Evolutionary conservation across 2,888 invertebrate species (phyloP).

Genomic region (Pachymerium ferrugineum): DNA sequence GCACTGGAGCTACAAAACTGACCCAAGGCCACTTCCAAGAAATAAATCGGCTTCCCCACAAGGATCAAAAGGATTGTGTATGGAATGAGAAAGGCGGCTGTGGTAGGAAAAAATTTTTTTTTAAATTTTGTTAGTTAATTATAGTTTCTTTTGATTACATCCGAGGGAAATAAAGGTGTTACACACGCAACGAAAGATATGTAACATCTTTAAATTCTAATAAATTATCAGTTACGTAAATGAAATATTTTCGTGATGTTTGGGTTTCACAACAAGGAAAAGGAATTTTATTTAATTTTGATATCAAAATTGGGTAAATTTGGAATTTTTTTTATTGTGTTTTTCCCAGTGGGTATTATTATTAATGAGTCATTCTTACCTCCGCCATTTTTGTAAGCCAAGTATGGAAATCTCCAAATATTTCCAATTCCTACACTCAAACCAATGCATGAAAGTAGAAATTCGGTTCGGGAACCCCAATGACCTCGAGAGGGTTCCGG

Average conservation of each 20-base stretch:
- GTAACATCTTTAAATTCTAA: too few species aligned
- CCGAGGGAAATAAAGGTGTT: neutral
- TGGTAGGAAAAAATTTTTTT: neutral
- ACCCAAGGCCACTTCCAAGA: conserved; percentile 69
- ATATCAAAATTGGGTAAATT: too few species aligned
- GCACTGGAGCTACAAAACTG: conserved; percentile 74
- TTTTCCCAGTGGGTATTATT: neutral
- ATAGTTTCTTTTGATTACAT: too few species aligned
- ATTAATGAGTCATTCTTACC: conserved; percentile 11
- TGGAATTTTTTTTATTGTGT: too few species aligned
- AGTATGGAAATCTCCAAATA: conserved; percentile 33
- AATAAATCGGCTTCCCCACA: conserved; percentile 68
- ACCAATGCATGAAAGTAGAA: conserved; percentile 35
- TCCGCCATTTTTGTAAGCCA: conserved; percentile 34
- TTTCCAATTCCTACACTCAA: conserved; percentile 35
- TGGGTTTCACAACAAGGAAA: too few species aligned
- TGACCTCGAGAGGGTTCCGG: conserved; percentile 18
- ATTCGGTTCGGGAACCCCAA: conserved; percentile 35
- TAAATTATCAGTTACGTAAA: too few species aligned
- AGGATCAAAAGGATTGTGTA: conserved; percentile 32
- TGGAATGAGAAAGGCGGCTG: conserved; percentile 24
- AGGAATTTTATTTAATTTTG: too few species aligned
- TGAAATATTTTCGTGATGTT: too few species aligned
- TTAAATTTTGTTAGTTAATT: too few species aligned
- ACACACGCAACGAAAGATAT: neutral